Conservation (phyloP, 2,113 vertebrate species). For the Megaleporinus macrocephalus region DNA sequence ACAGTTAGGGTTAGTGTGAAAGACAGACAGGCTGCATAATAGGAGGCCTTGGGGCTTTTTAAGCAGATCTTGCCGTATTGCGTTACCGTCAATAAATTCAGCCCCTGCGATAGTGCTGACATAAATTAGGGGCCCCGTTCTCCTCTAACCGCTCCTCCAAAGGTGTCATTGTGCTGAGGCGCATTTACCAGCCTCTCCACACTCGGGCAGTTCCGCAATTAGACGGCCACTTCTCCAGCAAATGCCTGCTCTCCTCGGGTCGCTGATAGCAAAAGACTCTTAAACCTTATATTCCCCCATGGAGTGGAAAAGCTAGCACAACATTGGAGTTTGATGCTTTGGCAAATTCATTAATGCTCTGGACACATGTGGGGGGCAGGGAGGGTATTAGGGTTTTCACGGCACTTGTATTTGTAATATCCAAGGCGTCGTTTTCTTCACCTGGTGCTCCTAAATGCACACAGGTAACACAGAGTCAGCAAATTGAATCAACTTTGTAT, state of each 20-base stretch:
- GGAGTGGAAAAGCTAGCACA: constrained; percentile 51
- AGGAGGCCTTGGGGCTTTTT: constrained; percentile 61
- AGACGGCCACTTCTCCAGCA: constrained; percentile 47
- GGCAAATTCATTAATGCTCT: constrained; percentile 52
- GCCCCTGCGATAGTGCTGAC: constrained; percentile 62
- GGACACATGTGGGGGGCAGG: neutral
- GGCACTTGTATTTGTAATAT: constrained; percentile 28
- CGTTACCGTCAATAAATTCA: constrained; percentile 68
- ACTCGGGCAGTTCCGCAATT: constrained; percentile 45
- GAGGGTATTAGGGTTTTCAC: constrained; percentile 12
- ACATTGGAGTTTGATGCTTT: constrained; percentile 37
- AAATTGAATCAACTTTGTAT: neutral
- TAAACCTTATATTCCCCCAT: constrained; percentile 53
- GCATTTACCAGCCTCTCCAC: constrained; percentile 37
- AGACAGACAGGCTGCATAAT: constrained; percentile 68
- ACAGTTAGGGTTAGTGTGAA: constrained; percentile 66
- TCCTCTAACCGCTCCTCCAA: constrained; percentile 54
- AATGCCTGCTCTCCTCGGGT: constrained; percentile 51
- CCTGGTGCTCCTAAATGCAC: constrained; percentile 52
- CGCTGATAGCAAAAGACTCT: constrained; percentile 55
- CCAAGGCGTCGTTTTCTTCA: constrained; percentile 47
- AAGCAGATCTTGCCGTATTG: constrained; percentile 64
- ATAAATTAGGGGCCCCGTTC: constrained; percentile 64
- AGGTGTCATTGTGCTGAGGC: constrained; percentile 59
- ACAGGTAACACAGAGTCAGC: constrained; percentile 11